Percentiles rank a stretch among this genome's conserved stretches.
These are phyloP conservation scores for Nothocercus julius DNA, from an alignment of 2,113 vertebrate species.

Conservation along the genomic window DNA sequence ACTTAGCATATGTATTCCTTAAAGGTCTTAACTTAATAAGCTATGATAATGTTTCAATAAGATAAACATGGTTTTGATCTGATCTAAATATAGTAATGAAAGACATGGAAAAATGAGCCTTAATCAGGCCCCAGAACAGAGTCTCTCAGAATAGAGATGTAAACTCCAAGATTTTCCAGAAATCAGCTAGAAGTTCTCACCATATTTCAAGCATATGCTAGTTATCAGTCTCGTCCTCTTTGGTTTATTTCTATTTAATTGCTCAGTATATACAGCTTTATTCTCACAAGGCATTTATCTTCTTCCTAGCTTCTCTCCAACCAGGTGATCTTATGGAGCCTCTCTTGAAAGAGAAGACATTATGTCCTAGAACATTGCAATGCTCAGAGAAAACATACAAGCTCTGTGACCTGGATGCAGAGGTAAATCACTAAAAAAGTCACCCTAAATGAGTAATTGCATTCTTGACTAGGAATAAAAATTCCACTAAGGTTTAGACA, in stretches of 20 bases:
- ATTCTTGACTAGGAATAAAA: background rate
- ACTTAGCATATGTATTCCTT: too few species aligned
- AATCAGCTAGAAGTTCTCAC: background rate
- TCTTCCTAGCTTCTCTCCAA: conserved; percentile 88
- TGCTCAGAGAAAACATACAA: conserved; percentile 81
- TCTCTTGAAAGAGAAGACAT: conserved; percentile 85
- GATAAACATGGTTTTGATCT: too few species aligned
- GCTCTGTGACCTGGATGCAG: conserved; percentile 86
- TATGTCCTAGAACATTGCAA: conserved; percentile 76
- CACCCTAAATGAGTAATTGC: fast-evolving
- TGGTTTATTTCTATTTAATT: conserved; percentile 21
- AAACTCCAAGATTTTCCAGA: background rate
- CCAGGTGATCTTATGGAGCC: conserved; percentile 92
- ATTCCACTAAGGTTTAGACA: background rate
- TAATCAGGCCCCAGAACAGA: background rate
- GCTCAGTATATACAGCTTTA: background rate
- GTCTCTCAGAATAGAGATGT: background rate
- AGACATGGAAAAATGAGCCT: background rate
- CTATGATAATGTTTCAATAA: too few species aligned
- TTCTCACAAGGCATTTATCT: conserved; percentile 53
- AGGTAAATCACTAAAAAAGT: conserved; percentile 79
- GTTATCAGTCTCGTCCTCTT: background rate
- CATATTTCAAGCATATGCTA: background rate
- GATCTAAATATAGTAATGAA: too few species aligned
- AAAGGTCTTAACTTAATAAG: too few species aligned